Conservation (phyloP, 2,797 vertebrate species). For the Gobionotothen gibberifrons region DNA sequence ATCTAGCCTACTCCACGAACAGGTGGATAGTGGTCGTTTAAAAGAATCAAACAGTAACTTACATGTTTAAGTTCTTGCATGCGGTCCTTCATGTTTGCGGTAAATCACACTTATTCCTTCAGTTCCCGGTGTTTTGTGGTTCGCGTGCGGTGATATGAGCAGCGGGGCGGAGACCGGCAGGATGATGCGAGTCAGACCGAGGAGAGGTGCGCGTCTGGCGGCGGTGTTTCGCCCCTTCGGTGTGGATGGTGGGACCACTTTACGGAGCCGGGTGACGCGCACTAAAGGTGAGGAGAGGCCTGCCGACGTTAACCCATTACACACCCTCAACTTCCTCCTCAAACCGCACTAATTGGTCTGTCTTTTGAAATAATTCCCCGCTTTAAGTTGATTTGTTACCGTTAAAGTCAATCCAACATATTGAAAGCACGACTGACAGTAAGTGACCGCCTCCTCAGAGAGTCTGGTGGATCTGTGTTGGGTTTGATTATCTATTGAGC, state of each 20-base stretch:
- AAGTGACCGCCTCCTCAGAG: neutral
- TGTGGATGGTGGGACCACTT: conserved; percentile 55
- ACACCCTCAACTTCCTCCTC: conserved; percentile 56
- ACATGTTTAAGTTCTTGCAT: conserved; percentile 85
- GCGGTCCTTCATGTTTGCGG: conserved; percentile 84
- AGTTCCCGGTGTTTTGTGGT: conserved; percentile 22
- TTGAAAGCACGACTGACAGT: too few relatives aligned
- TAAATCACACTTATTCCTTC: conserved; percentile 30
- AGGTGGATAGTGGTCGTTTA: neutral
- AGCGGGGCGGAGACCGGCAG: conserved; percentile 51
- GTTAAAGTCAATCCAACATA: neutral
- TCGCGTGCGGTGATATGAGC: conserved; percentile 52
- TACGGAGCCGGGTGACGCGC: conserved; percentile 67
- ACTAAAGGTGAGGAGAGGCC: conserved; percentile 76
- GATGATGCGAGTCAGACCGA: conserved; percentile 40
- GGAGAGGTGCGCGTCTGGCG: conserved; percentile 57
- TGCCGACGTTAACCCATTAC: conserved; percentile 72
- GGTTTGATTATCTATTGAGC: conserved; percentile 57
- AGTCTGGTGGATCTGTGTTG: neutral
- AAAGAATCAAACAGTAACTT: conserved; percentile 59
- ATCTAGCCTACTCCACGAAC: neutral
- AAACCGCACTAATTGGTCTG: conserved; percentile 9
- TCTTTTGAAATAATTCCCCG: neutral
- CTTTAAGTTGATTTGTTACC: neutral
- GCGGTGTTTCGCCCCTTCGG: conserved; percentile 22